Conservation (phyloP, 2,113 vertebrate genomes). For the Malurus melanocephalus region DNA sequence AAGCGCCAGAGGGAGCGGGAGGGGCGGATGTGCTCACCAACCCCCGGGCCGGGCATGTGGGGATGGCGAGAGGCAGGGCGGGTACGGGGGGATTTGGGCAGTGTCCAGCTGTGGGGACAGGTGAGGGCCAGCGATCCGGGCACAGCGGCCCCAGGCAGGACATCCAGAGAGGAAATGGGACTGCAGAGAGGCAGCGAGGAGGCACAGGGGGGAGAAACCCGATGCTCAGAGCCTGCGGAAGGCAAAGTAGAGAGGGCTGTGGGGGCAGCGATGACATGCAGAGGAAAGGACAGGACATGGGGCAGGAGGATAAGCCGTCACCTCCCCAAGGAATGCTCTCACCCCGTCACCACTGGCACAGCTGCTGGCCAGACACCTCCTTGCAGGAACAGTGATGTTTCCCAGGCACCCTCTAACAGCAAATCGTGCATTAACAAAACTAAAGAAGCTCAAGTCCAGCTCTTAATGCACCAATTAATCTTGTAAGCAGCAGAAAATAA, state of each 20-base stretch:
- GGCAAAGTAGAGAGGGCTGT: too few species aligned
- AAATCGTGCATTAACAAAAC: not conserved
- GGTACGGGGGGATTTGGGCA: fast-evolving
- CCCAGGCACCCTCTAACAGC: not conserved
- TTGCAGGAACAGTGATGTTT: not conserved
- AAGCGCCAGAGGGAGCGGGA: not conserved
- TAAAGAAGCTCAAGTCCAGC: not conserved
- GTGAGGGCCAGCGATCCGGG: not conserved
- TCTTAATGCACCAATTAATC: not conserved
- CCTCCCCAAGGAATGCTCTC: not conserved
- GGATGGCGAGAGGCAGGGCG: not conserved
- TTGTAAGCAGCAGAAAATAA: not conserved
- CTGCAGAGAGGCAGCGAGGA: not conserved
- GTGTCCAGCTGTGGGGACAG: fast-evolving
- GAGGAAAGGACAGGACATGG: not conserved
- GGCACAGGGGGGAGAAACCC: not conserved
- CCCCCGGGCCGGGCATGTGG: fast-evolving
- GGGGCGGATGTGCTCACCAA: fast-evolving
- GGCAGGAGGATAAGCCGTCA: not conserved
- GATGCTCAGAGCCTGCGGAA: not conserved
- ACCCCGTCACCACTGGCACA: not conserved
- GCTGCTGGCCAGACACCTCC: not conserved
- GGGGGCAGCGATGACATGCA: fast-evolving
- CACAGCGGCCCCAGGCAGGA: fast-evolving
- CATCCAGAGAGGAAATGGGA: fast-evolving